These are phyloP conservation scores for Heliconius hortense DNA, from an alignment of 2,888 invertebrate species.

Conservation along the genomic window DNA sequence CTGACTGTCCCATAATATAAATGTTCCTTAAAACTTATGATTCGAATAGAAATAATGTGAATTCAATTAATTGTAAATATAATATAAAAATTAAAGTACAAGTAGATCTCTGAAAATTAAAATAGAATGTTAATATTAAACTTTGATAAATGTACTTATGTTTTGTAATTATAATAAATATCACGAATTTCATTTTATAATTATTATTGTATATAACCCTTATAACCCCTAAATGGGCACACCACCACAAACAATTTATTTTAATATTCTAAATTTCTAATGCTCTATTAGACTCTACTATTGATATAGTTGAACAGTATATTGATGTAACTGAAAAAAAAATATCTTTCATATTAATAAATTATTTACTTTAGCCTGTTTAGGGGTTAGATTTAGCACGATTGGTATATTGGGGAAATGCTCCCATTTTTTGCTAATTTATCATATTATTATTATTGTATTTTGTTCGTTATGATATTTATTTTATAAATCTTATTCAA, in stretches of 20 bases:
- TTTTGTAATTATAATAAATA: slow-evolving; percentile 5
- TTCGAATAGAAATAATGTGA: slow-evolving; percentile 41
- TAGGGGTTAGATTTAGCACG: neutral
- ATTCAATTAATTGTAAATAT: slow-evolving; percentile 40
- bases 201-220: neutral
- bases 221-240: neutral
- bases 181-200: slow-evolving; percentile 2
- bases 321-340: too few species aligned
- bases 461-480: neutral
- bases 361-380: neutral
- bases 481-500: neutral
- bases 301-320: too few species aligned
- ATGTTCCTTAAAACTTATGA: slow-evolving; percentile 43
- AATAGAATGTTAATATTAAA: slow-evolving; percentile 35
- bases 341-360: too few species aligned
- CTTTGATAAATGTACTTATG: slow-evolving; percentile 38
- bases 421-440: neutral
- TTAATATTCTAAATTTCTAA: neutral
- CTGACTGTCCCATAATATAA: slow-evolving; percentile 26
- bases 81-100: slow-evolving; percentile 41
- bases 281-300: neutral
- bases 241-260: neutral
- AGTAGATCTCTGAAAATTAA: slow-evolving; percentile 36
- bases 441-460: neutral
- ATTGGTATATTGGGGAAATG: neutral